Percentiles rank a stretch among this genome's conserved stretches.
Conservation (phyloP, 2,888 invertebrate species). For the Drosophila meridionalis region DNA sequence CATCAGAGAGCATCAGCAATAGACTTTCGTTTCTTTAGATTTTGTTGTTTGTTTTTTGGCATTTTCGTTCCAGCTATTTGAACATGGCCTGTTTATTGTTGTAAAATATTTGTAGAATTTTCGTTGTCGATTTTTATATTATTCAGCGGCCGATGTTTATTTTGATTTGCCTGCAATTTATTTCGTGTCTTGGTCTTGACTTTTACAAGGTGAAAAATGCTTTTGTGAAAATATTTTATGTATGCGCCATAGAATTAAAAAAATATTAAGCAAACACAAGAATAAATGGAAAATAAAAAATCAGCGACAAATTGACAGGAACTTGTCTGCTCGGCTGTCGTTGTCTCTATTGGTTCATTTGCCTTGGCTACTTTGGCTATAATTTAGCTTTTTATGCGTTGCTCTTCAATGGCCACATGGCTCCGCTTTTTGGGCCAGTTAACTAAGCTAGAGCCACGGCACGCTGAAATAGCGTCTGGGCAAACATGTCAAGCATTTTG, state of each 20-base stretch:
- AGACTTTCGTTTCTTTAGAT: slow-evolving; percentile 6
- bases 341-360: slow-evolving; percentile 64
- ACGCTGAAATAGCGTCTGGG: slow-evolving; percentile 58
- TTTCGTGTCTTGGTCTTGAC: slow-evolving; percentile 53
- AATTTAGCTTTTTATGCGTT: slow-evolving; percentile 68
- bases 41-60: slow-evolving; percentile 1
- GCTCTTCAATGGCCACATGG: slow-evolving; percentile 38
- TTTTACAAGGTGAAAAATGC: slow-evolving; percentile 71
- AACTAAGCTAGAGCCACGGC: slow-evolving; percentile 51
- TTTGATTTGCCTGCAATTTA: slow-evolving; percentile 54
- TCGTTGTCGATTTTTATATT: slow-evolving; percentile 62
- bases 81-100: slow-evolving; percentile 68
- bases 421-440: slow-evolving; percentile 44
- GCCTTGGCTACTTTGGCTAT: slow-evolving; percentile 43
- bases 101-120: slow-evolving; percentile 67
- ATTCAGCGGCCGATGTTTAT: slow-evolving; percentile 59
- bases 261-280: slow-evolving; percentile 29
- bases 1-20: slow-evolving; percentile 43
- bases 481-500: slow-evolving; percentile 78
- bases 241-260: slow-evolving; percentile 45
- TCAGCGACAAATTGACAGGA: slow-evolving; percentile 43
- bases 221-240: slow-evolving; percentile 7
- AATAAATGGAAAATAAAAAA: not conserved
- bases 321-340: slow-evolving; percentile 46
- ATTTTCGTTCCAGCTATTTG: slow-evolving; percentile 42